Evolutionary conservation across 1,140 invertebrate species (phyloP), one percentile per base, ranked within the genome.

Genomic region (Triops longicaudatus): DNA sequence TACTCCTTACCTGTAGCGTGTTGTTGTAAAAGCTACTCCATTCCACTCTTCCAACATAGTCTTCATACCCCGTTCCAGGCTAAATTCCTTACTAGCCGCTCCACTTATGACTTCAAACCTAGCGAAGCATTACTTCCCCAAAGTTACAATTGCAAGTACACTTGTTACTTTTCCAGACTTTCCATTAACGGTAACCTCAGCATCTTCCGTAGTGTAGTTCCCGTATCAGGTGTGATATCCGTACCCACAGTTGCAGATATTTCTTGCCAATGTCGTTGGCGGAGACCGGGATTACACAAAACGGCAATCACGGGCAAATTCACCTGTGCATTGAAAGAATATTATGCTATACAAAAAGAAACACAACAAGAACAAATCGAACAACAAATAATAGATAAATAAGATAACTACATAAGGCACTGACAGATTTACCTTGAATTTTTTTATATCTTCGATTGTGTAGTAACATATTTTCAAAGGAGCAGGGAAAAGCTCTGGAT

Each of bases 21-120:
- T 88, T 0, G 88, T 90, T 79, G 87, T 88, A 80, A 95, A 95
- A 79, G 87, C 83, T 77, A 95, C 88, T 72, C 88, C 87, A 41
- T 89, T 87, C 96, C 95, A 98, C 83, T 97, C 94, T 26, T 87
- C 85, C 78, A 90, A 90, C 92, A 98, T 95, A 85, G 92, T 91
- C 79, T 90, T 87, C 72, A 97, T 86, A 77, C 90, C 89, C 73
- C 91, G 89, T 83, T 94, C 89, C 12, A 97, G 84, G 72, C 90
- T 89, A 77, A 91, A 86, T 86, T 98, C 95, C 85, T 95, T 95
- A 37, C 91, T 91, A 2, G 95, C 96, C 77, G 92, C 90, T n/a
- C 93, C 88, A 83, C 94, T 96, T 73, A 97, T 93, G 27, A 91
- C 88, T 84, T 97, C 93, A 82, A 91, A 90, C 73, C 80, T 81